phyloP scores from a whole-genome alignment of 1,140 invertebrate species.

The Mesaphorura yosii region DNA sequence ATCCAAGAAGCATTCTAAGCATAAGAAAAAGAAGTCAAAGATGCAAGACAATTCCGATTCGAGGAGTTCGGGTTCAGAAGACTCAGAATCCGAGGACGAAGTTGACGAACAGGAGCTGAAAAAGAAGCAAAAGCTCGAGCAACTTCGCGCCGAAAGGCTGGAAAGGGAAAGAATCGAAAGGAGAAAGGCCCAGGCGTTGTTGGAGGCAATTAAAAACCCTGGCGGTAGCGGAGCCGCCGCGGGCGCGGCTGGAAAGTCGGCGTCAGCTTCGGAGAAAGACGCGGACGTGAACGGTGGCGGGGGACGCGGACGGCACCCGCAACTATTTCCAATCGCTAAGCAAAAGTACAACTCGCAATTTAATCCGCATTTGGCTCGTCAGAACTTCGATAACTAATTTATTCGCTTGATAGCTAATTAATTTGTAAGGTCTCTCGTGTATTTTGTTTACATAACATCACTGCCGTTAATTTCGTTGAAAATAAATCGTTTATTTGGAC shows the following conservation, averaged over 20 bases:
- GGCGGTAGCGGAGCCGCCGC: conserved; percentile 36
- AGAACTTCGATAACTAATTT: conserved; percentile 59
- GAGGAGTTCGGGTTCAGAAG: conserved; percentile 1
- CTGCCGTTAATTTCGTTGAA: too few relatives aligned
- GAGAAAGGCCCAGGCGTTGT: conserved; percentile 51
- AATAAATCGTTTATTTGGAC: too few relatives aligned
- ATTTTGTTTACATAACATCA: too few relatives aligned
- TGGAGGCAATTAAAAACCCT: conserved; percentile 52
- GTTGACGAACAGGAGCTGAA: conserved; percentile 33
- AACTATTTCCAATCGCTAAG: too few relatives aligned
- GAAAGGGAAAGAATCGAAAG: conserved; percentile 66
- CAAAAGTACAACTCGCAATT: conserved; percentile 87
- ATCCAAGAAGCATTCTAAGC: conserved; percentile 36
- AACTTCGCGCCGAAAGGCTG: conserved; percentile 64
- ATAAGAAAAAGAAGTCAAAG: conserved; percentile 38
- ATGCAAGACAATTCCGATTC: conserved; percentile 28
- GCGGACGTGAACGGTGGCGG: conserved; percentile 30
- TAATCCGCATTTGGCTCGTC: conserved; percentile 73
- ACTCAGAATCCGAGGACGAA: too few relatives aligned
- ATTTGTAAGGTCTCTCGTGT: too few relatives aligned
- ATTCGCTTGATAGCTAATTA: too few relatives aligned
- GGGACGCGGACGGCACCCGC: too few relatives aligned
- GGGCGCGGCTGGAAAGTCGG: conserved; percentile 6
- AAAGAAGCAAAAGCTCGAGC: conserved; percentile 46
- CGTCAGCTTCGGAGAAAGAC: conserved; percentile 8